Percentiles rank a stretch among this genome's conserved stretches.
These are phyloP conservation scores for Poecilia picta DNA, from an alignment of 2,797 vertebrate species.

Conservation along the genomic window DNA sequence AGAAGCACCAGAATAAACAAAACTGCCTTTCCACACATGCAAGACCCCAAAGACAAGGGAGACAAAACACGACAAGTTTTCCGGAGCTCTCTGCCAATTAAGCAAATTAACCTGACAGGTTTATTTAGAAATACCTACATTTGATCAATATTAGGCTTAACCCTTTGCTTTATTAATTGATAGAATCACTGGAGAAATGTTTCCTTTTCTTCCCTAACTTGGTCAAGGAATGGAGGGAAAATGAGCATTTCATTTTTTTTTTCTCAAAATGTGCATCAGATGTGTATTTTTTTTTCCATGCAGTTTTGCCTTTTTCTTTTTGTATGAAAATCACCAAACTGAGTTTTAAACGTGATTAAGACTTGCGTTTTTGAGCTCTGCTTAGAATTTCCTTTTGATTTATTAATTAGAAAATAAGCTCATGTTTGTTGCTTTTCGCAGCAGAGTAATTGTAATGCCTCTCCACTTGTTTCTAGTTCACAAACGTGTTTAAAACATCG, in stretches of 20 bases:
- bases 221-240: constrained; percentile 14
- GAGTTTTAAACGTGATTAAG: not conserved
- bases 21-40: constrained; percentile 60
- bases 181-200: not conserved
- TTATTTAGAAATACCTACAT: constrained; percentile 22
- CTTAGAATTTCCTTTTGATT: not conserved
- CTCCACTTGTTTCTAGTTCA: constrained; percentile 13
- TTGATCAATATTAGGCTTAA: constrained; percentile 35
- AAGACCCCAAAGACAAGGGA: constrained; percentile 67
- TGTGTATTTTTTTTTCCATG: not conserved
- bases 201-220: constrained; percentile 13
- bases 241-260: constrained; percentile 8
- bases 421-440: constrained; percentile 15
- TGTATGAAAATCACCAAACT: not conserved
- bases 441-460: constrained; percentile 3
- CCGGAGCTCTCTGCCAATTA: constrained; percentile 35
- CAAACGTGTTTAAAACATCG: not conserved
- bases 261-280: not conserved
- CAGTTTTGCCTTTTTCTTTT: constrained; percentile 7
- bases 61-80: constrained; percentile 38
- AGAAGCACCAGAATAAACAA: constrained; percentile 58
- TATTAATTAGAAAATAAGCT: not conserved
- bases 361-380: not conserved
- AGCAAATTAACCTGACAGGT: constrained; percentile 35
- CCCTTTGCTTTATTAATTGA: constrained; percentile 58